Percentiles rank a stretch among this genome's conserved stretches.
These are phyloP conservation scores for Cremastinae sp. DNA, from an alignment of 2,888 invertebrate genomes.

Conservation along the genomic window DNA sequence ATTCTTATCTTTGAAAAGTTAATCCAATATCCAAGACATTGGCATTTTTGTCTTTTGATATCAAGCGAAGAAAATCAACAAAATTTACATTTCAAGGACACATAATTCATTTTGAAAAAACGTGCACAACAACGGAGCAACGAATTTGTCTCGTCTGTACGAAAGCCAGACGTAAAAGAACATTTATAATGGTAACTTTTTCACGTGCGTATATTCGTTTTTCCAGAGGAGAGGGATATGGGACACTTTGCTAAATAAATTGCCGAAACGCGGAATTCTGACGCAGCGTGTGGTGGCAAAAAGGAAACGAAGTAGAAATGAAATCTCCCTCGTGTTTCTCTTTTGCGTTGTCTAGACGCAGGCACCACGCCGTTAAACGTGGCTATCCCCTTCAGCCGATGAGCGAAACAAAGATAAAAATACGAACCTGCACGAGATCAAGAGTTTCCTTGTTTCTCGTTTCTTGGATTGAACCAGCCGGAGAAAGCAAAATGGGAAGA, in stretches of 20 bases:
- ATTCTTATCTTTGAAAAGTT: no score
- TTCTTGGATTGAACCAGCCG: constrained; percentile 10
- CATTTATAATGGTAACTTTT: constrained; percentile 58
- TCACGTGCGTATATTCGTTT: constrained; percentile 27
- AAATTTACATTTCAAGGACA: constrained; percentile 14
- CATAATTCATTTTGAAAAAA: constrained; percentile 41
- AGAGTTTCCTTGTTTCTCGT: constrained; percentile 46
- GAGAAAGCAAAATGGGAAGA: not conserved
- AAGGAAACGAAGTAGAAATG: constrained; percentile 46
- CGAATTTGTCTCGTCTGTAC: constrained; percentile 17
- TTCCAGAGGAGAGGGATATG: constrained; percentile 40
- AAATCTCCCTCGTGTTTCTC: constrained; percentile 45
- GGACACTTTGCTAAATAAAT: constrained; percentile 69
- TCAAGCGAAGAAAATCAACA: not conserved
- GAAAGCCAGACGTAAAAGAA: constrained; percentile 31
- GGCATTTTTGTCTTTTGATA: constrained; percentile 20
- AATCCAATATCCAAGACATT: no score
- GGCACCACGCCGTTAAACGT: constrained; percentile 49
- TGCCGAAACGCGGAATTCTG: constrained; percentile 65
- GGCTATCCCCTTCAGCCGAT: constrained; percentile 30
- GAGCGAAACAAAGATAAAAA: constrained; percentile 52
- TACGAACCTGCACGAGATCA: constrained; percentile 29
- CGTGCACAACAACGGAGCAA: constrained; percentile 27
- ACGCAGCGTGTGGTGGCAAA: constrained; percentile 66
- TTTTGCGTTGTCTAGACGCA: constrained; percentile 62